Evolutionary conservation across 2,888 invertebrate genomes (phyloP).

Genomic region (Lepidonotus clava): DNA sequence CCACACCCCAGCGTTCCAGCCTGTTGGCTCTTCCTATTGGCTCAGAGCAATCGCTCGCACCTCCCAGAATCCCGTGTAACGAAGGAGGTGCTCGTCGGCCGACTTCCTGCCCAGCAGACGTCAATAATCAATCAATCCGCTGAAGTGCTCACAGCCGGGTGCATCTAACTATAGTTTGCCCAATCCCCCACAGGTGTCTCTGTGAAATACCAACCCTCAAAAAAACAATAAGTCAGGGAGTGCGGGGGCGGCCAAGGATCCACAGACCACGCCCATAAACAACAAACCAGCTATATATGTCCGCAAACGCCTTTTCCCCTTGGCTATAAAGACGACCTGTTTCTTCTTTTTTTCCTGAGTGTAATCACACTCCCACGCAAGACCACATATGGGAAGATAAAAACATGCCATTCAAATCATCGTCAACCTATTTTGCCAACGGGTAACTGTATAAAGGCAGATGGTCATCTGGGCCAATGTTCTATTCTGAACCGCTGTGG

Average conservation of each 20-base stretch:
- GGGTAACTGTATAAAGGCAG: too few relatives aligned
- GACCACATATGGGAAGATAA: neutral
- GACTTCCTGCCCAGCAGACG: neutral
- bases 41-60: neutral
- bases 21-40: neutral
- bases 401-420: neutral
- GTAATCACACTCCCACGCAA: neutral
- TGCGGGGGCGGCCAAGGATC: too few relatives aligned
- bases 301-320: neutral
- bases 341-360: neutral
- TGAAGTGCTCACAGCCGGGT: neutral
- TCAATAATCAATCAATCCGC: neutral
- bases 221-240: too few relatives aligned
- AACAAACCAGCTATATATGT: neutral
- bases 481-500: too few relatives aligned
- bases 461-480: too few relatives aligned
- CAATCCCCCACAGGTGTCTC: neutral
- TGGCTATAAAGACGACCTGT: neutral
- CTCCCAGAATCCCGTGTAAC: neutral
- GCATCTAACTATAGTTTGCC: neutral
- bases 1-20: neutral
- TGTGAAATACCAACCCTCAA: neutral
- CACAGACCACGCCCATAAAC: neutral
- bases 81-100: neutral
- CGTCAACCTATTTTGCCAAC: conserved; percentile 1